These are phyloP conservation scores for Axinella damicornis DNA, from an alignment of 37 sponge, comb jelly and placozoan genomes.

Conservation along the genomic window DNA sequence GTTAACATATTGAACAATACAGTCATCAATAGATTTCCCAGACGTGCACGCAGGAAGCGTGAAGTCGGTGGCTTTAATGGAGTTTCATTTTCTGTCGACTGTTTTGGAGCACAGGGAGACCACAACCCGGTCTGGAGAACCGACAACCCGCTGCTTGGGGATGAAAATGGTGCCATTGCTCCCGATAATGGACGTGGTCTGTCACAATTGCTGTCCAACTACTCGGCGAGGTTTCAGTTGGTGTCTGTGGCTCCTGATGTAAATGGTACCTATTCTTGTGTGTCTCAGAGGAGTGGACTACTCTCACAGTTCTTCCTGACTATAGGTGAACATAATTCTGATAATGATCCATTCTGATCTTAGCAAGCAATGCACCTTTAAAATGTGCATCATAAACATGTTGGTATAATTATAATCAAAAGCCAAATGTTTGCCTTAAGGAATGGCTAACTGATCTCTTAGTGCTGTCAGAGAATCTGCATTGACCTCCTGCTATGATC, in stretches of 20 bases:
- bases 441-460: no score
- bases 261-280: background rate
- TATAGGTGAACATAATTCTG: background rate
- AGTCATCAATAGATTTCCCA: conserved; percentile 10
- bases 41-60: background rate
- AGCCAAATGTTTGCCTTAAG: no score
- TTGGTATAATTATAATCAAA: no score
- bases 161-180: background rate
- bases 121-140: conserved; percentile 14
- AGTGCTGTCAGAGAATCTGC: no score
- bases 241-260: background rate
- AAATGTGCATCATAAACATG: no score
- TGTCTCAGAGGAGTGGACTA: background rate
- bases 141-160: background rate
- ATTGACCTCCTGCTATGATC: no score
- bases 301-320: background rate
- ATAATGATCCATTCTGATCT: no score
- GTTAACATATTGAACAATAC: conserved; percentile 13
- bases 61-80: no score
- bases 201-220: background rate
- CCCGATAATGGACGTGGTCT: background rate
- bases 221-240: background rate
- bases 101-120: conserved; percentile 5
- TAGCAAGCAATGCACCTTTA: background rate
- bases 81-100: background rate